Percentiles rank a stretch among this genome's conserved stretches.
phyloP scores from a whole-genome alignment of 2,113 vertebrate species.

The Coregonus clupeaformis region DNA sequence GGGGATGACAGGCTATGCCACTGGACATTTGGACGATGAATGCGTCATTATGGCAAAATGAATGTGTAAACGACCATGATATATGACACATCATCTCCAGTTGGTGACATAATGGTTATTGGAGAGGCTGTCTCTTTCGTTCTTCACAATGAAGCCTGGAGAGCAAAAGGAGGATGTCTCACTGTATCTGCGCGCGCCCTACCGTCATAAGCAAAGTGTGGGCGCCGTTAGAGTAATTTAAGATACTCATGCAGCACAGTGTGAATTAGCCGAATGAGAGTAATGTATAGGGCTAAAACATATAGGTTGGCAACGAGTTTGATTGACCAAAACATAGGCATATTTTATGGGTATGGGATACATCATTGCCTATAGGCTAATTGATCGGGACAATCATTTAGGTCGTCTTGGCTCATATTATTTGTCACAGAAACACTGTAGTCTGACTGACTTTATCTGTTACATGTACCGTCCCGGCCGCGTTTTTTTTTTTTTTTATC shows the following conservation, averaged over 20 bases:
- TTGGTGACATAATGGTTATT: not conserved
- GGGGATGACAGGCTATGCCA: conserved; percentile 51
- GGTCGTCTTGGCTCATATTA: not conserved
- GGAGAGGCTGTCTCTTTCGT: not conserved
- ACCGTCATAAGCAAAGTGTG: not conserved
- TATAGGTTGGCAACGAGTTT: no score
- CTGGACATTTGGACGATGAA: conserved; percentile 54
- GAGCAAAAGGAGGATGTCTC: not conserved
- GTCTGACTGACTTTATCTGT: no score
- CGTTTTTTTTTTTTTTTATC: no score
- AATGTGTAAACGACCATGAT: conserved; percentile 26
- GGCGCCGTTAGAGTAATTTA: not conserved
- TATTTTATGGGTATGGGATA: not conserved
- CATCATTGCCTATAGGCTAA: not conserved
- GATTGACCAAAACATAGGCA: not conserved
- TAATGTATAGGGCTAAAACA: no score
- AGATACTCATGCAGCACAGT: not conserved
- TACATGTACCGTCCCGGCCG: no score
- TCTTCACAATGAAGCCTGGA: not conserved
- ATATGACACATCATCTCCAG: not conserved
- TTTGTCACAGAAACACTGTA: no score
- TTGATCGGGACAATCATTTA: not conserved
- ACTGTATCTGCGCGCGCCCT: no score
- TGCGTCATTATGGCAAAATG: conserved; percentile 31
- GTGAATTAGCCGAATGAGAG: no score